Conservation (phyloP, 2,797 vertebrate species). For the Botia almorhae region DNA sequence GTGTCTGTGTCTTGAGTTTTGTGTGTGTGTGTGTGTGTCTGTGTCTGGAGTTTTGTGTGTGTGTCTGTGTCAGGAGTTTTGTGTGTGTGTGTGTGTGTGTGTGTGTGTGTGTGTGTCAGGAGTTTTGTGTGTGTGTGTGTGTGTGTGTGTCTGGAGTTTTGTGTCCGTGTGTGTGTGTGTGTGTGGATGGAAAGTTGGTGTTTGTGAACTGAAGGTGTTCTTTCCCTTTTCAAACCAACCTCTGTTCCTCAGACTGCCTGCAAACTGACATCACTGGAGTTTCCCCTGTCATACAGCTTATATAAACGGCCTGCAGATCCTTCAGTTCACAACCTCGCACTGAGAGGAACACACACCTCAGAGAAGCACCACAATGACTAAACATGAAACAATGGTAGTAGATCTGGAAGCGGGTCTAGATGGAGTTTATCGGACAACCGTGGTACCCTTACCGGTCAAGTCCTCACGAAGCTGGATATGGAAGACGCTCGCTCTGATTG, state of each 20-base stretch:
- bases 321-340: slow-evolving; percentile 20
- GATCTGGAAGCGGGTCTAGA: slow-evolving; percentile 66
- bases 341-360: not conserved
- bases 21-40: too few relatives aligned
- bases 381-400: slow-evolving; percentile 38
- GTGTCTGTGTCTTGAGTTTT: slow-evolving; percentile 16
- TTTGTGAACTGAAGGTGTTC: slow-evolving; percentile 47
- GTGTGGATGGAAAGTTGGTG: slow-evolving; percentile 41
- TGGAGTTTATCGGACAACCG: slow-evolving; percentile 61
- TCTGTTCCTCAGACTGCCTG: slow-evolving; percentile 63
- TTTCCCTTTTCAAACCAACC: slow-evolving; percentile 64
- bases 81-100: not conserved
- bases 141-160: not conserved
- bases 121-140: not conserved
- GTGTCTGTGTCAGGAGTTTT: too few relatives aligned
- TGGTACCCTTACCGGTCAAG: slow-evolving; percentile 66
- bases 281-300: slow-evolving; percentile 74
- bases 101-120: slow-evolving; percentile 34
- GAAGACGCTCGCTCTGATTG: slow-evolving; percentile 57
- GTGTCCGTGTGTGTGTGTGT: not conserved
- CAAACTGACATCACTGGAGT: slow-evolving; percentile 80
- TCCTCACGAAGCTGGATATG: slow-evolving; percentile 59
- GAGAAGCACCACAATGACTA: slow-evolving; percentile 36
- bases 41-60: too few relatives aligned
- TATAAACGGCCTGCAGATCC: slow-evolving; percentile 55